Evolutionary conservation across 2,113 vertebrate species (phyloP), one percentile per base, ranked within the genome.

Genomic region (Plestiodon gilberti): DNA sequence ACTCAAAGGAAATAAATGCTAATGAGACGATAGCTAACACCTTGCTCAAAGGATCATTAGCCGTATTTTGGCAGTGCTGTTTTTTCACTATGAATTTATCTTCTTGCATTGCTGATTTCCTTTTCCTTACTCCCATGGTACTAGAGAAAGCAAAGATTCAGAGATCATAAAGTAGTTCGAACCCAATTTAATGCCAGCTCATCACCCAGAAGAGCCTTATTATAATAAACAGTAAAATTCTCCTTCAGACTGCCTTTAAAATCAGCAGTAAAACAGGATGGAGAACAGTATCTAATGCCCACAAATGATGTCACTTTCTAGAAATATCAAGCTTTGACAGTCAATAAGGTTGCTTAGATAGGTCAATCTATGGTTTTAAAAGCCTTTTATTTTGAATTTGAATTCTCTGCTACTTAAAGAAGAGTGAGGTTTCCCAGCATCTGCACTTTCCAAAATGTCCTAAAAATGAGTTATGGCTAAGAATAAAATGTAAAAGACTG

Each of bases 261-360:
- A 76, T 22, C 30, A 76, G 71, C 59, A 64, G 73, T 84, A 84
- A 84, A 84, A 84, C 5, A 84, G 57, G 57, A 84, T 65, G 40
- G 38, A 76, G 73, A 84, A 76, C 59, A 33, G 38, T 75, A 61
- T 74, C 25, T 74, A 84, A 75, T 64, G 70, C 18, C 55, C 30
- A 40, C 82, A 84, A 75, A 75, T 84, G 82, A 84, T 84, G 59
- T 84, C 82, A 84, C 71, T 84, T 84, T 84, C 82, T 64, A 76
- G 82, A 84, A 84, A 76, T 48, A 62, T 23, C 82, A 84, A 52
- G 57, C 13, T 76, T 84, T 35, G 59, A 13, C 61, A 76, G 59
- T 76, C 18, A 64, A 52, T 65, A 84, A 84, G 57, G 33, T 48
- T 11, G 18, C 71, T 76, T 64, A 76, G 30, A 48, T 76, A 76